Percentiles rank a stretch among this genome's conserved stretches.
phyloP scores from a whole-genome alignment of 2,888 invertebrate species.

The Baronia brevicornis region DNA sequence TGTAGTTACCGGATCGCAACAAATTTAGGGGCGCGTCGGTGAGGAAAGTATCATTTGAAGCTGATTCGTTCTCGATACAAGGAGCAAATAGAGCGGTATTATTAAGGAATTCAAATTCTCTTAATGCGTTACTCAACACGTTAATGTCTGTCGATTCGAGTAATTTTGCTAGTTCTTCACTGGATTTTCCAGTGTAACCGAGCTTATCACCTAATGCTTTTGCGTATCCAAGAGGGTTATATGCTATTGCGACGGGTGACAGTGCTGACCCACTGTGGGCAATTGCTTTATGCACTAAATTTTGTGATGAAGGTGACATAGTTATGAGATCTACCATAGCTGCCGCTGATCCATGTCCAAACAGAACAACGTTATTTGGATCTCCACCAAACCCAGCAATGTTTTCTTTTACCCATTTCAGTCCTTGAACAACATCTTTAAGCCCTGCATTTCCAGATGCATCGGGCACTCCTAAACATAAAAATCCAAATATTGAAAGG shows the following conservation, averaged over 20 bases:
- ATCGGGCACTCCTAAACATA: conserved; percentile 73
- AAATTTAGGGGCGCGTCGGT: conserved; percentile 45
- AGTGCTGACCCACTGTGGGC: conserved; percentile 54
- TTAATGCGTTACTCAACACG: conserved; percentile 32
- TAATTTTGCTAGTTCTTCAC: conserved; percentile 35
- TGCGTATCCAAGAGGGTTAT: conserved; percentile 51
- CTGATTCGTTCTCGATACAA: conserved; percentile 47
- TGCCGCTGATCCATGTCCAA: conserved; percentile 88
- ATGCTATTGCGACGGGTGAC: conserved; percentile 60
- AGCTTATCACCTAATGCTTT: conserved; percentile 37
- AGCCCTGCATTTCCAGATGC: conserved; percentile 90
- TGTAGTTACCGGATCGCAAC: conserved; percentile 43
- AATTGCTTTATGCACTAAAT: conserved; percentile 52
- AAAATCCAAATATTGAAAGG: conserved; percentile 84
- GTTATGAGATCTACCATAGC: conserved; percentile 66
- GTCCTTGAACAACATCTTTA: conserved; percentile 86
- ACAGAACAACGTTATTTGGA: conserved; percentile 81
- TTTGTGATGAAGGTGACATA: conserved; percentile 37
- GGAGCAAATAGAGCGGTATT: conserved; percentile 59
- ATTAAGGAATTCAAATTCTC: conserved; percentile 40
- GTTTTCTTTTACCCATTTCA: conserved; percentile 84
- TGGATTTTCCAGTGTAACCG: conserved; percentile 35
- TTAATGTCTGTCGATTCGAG: conserved; percentile 33
- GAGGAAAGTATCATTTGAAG: conserved; percentile 38
- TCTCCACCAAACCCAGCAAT: conserved; percentile 85